A percentile compares a stretch with the other conserved stretches of the same genome.
Evolutionary conservation across 2,113 vertebrate genomes (phyloP).

Genomic region (Pteropus alecto): DNA sequence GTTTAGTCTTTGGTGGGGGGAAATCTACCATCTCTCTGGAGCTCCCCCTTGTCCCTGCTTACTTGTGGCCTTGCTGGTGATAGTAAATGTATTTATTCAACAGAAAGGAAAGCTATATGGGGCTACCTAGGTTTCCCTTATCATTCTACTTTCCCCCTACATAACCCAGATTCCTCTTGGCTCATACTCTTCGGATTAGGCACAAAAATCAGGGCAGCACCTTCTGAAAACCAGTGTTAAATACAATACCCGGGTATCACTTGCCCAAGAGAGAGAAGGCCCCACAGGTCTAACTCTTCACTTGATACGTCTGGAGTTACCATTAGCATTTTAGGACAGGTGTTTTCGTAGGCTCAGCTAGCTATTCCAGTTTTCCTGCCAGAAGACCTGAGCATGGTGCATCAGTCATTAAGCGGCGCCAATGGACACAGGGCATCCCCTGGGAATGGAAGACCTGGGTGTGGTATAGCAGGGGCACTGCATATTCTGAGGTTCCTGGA

Average conservation of each 20-base stretch:
- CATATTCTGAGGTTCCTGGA: background rate
- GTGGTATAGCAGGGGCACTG: background rate
- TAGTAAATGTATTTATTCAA: background rate
- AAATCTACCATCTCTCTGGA: background rate
- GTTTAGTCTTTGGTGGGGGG: background rate
- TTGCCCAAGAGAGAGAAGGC: background rate
- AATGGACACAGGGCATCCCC: background rate
- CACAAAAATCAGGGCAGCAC: background rate
- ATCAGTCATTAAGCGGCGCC: background rate
- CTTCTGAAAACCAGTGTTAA: background rate
- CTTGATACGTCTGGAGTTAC: background rate
- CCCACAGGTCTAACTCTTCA: background rate
- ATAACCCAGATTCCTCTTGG: background rate
- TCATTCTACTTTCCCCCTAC: background rate
- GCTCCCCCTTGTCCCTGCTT: background rate
- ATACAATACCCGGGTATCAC: background rate
- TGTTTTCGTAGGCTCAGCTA: background rate
- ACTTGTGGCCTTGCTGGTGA: background rate
- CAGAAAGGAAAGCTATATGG: background rate
- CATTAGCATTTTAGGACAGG: constrained; percentile 14
- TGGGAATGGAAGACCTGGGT: background rate
- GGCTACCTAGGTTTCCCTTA: background rate
- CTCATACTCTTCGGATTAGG: background rate
- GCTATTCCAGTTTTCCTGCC: constrained; percentile 24
- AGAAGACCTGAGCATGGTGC: background rate